phyloP scores from a whole-genome alignment of 2,888 invertebrate genomes.

The Bursaphelenchus okinawaensis region DNA sequence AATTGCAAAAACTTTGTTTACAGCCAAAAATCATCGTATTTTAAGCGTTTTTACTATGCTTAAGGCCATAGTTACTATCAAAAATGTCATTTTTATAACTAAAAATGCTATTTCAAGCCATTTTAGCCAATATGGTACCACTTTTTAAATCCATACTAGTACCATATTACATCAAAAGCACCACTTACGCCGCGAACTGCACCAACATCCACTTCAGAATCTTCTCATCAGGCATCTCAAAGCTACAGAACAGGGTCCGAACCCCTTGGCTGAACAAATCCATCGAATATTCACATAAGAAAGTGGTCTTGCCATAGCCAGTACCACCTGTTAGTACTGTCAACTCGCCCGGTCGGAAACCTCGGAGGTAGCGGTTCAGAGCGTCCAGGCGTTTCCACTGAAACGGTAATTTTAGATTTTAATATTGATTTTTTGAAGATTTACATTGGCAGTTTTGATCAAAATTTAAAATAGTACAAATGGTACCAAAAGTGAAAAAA shows the following conservation, averaged over 20 bases:
- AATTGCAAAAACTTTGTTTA: no score
- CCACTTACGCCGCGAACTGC: slow-evolving; percentile 53
- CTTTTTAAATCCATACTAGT: no score
- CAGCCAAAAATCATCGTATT: no score
- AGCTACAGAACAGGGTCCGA: slow-evolving; percentile 56
- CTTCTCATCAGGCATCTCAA: slow-evolving; percentile 56
- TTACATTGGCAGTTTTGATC: background rate
- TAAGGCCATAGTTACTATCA: no score
- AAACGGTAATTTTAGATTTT: slow-evolving; percentile 18
- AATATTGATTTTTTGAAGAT: background rate
- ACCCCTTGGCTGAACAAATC: slow-evolving; percentile 54
- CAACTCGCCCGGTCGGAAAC: slow-evolving; percentile 51
- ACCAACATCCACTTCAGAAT: slow-evolving; percentile 57
- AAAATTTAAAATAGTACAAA: no score
- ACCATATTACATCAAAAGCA: no score
- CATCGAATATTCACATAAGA: slow-evolving; percentile 55
- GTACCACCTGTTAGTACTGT: slow-evolving; percentile 56
- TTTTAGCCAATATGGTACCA: no score
- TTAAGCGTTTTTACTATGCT: no score
- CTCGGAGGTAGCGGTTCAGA: slow-evolving; percentile 52
- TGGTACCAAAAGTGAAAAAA: no score
- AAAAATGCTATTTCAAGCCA: no score
- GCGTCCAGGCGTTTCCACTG: slow-evolving; percentile 54
- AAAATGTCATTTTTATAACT: no score
- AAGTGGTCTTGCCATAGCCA: slow-evolving; percentile 56